A percentile compares a stretch with the other conserved stretches of the same genome.
phyloP scores from a whole-genome alignment of 2,797 vertebrate genomes.

The Crax fasciolata region DNA sequence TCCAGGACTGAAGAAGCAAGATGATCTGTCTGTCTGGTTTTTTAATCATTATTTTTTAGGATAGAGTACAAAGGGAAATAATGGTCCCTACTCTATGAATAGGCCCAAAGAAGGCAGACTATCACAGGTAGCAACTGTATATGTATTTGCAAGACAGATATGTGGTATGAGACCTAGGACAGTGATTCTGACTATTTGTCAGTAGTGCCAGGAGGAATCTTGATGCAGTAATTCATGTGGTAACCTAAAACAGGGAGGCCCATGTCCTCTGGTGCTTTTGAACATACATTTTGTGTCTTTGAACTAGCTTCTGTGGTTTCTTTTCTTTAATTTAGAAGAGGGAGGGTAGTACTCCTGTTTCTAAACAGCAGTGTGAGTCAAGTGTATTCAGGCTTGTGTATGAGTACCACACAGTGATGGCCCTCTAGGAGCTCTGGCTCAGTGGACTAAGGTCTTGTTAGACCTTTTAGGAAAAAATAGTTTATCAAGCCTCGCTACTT shows the following conservation, averaged over 20 bases:
- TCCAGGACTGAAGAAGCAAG: neutral
- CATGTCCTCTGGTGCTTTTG: neutral
- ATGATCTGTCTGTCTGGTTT: neutral
- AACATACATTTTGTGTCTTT: neutral
- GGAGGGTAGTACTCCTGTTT: neutral
- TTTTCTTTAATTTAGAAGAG: neutral
- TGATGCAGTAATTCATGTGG: neutral
- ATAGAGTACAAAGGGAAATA: neutral
- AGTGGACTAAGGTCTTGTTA: neutral
- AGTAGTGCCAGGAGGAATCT: neutral
- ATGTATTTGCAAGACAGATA: neutral
- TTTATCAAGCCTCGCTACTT: neutral
- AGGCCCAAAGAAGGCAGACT: neutral
- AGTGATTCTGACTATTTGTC: neutral
- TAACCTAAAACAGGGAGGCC: neutral
- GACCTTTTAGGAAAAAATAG: neutral
- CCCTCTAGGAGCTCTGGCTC: neutral
- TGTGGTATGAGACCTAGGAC: neutral
- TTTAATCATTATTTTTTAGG: conserved; percentile 34
- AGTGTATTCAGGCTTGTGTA: neutral
- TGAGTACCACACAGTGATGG: rapidly evolving
- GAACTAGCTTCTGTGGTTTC: neutral
- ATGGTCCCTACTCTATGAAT: neutral
- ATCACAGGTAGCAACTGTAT: neutral
- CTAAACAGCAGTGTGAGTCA: neutral